Base-by-base conservation (phyloP, 1,140 invertebrate genomes). In the Amyelois transitella region DNA sequence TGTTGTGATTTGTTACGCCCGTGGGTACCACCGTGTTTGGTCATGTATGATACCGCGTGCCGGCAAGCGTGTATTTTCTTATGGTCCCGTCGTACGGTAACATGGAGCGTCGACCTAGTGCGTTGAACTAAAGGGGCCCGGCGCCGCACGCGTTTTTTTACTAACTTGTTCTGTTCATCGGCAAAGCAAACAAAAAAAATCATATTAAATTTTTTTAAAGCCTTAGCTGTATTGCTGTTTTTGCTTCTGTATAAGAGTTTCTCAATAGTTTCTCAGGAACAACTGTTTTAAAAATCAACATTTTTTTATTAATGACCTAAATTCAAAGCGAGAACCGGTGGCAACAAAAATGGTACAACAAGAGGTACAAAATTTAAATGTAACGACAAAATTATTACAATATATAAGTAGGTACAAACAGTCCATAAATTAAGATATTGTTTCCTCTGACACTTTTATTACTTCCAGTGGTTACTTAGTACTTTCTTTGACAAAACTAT, bases 21-120 rank as follows among this genome's bases (percentile, higher is more conserved):
- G 55, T 63, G 56, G 53, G 66, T 28, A 49, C 62, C 61, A 67
- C 64, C 55, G 57, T 54, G 66, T 73, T 77, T 70, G 78, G 76
- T 64, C 64, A 68, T 38, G 32, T 38, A 38, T 14, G 32, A 12
- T 28, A 28, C 25, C 7, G 67, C 60, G 75, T 70, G 66, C 44
- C 55, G 64, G 58, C 53, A 68, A 72, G n/a, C 76, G 65, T 64
- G 67, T 82, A 75, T 38, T 38, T 32, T 79, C 77, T 81, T 82
- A 81, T 82, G 72, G 76, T 67, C 59, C 12, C 32, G 57, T 65
- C 73, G 76, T 84, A 86, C 83, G 83, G 83, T 86, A 86, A 55
- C 66, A 51, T 75, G 69, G 83, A 67, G 72, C 81, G 81, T 61
- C 84, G 81, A 87, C 84, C 84, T 69, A 69, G 79, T 74, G 63